Evolutionary conservation across 2,888 invertebrate species (phyloP), one percentile per base, ranked within the genome.

Genomic region (Temnothorax unifasciatus): DNA sequence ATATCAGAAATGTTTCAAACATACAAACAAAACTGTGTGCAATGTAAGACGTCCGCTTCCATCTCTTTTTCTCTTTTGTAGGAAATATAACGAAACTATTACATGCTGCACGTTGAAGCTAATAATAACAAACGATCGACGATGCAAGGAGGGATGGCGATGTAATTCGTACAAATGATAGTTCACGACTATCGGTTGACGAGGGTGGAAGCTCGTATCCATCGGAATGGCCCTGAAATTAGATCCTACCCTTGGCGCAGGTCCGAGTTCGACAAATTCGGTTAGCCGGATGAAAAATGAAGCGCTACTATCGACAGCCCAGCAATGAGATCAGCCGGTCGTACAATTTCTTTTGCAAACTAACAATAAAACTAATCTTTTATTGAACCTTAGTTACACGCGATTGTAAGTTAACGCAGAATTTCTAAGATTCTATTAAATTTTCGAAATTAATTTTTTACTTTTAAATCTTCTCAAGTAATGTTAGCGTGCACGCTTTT

Each of bases 131-230:
- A 93, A 93, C 93, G 93, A 93, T 89, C 90, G 86, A 75, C 89
- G 92, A 91, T 92, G 90, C 84, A 85, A 84, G 84, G 84, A 83
- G 88, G 89, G 90, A 85, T 90, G 91, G 88, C 88, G 91, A 89
- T 92, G 94, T 94, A 95, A 95, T 95, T 94, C 94, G 94, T 93
- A 95, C 94, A 95, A 95, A 95, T 95, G 95, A 95, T 94, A 91
- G 93, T 93, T 89, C 88, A 90, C 89, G 88, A 85, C 89, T 91
- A 93, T 92, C 92, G 90, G 90, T 63, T 64, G 76, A 64, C 73
- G 83, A 86, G 86, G 90, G 90, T 88, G 79, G 85, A 89, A 83
- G 88, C 91, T 90, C 91, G 92, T 91, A 92, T 92, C 93, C 93
- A 92, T 93, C 92, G 93, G 92, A 94, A 94, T 93, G 92, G 93